A percentile compares a stretch with the other conserved stretches of the same genome.
Conservation (phyloP, 2,113 vertebrate genomes). For the Eublepharis macularius region DNA sequence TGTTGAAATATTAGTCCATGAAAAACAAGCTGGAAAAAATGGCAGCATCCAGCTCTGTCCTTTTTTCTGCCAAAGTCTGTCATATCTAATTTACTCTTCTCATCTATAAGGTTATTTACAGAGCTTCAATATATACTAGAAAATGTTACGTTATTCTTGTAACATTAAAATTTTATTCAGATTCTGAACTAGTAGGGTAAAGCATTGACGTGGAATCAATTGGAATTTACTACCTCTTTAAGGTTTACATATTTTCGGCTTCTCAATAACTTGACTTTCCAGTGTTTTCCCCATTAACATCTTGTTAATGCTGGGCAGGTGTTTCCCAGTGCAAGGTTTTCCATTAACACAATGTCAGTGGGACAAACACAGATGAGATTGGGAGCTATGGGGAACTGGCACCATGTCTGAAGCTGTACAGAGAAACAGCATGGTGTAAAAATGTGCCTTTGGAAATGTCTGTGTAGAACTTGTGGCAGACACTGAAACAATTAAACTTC, state of each 20-base stretch:
- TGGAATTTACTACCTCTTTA: conserved; percentile 57
- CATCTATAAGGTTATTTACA: background rate
- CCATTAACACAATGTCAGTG: conserved; percentile 79
- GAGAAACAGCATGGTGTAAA: conserved; percentile 35
- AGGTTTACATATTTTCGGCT: conserved; percentile 57
- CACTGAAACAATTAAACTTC: conserved; percentile 71
- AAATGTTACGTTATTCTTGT: background rate
- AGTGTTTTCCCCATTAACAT: conserved; percentile 73
- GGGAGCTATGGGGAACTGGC: conserved; percentile 64
- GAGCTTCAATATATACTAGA: background rate
- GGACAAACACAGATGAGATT: conserved; percentile 71
- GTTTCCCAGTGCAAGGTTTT: conserved; percentile 72
- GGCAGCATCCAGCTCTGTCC: background rate
- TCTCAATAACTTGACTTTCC: conserved; percentile 65
- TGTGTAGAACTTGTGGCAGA: conserved; percentile 60
- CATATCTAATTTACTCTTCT: background rate
- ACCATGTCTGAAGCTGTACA: conserved; percentile 49
- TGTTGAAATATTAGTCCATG: background rate
- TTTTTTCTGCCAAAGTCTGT: background rate
- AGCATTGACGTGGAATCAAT: conserved; percentile 45
- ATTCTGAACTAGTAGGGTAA: conserved; percentile 51
- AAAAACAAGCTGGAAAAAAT: background rate
- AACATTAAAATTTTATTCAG: conserved; percentile 64
- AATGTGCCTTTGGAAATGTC: conserved; percentile 54
- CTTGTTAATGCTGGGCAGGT: conserved; percentile 78